Evolutionary conservation across 2,113 vertebrate species (phyloP).

Genomic region (Acrocephalus arundinaceus): DNA sequence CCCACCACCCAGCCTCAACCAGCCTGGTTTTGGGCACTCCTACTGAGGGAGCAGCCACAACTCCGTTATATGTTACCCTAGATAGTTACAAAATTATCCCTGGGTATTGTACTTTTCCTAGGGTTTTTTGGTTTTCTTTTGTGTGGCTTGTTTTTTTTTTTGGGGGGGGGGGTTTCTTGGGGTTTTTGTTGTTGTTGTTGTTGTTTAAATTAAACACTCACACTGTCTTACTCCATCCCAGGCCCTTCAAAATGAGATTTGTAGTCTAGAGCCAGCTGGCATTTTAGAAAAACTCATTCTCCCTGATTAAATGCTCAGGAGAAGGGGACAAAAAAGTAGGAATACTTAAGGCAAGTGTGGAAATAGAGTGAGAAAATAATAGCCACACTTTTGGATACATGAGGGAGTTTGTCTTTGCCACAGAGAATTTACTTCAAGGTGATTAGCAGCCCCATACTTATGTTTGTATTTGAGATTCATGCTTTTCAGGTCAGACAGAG

Average conservation of each 20-base stretch:
- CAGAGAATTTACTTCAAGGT: neutral
- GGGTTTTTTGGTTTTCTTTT: neutral
- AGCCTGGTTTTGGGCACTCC: neutral
- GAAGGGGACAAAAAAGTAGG: accelerated
- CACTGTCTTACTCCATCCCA: accelerated
- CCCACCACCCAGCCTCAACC: neutral
- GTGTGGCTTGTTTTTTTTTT: neutral
- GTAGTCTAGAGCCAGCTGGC: accelerated
- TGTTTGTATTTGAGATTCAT: neutral
- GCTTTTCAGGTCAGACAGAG: neutral
- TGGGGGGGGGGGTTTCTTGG: too few relatives aligned
- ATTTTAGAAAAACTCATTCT: neutral
- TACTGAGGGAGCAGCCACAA: neutral
- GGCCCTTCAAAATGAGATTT: neutral
- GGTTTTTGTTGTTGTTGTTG: too few relatives aligned
- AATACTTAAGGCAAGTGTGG: neutral
- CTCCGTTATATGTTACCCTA: neutral
- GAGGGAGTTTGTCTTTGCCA: neutral
- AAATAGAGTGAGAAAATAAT: neutral
- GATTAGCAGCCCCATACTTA: neutral
- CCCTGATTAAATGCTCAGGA: accelerated
- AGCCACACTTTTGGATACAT: accelerated
- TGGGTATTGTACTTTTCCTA: neutral
- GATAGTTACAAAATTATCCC: neutral
- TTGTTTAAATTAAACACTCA: neutral